These are phyloP conservation scores for Avahi laniger DNA, from an alignment of 2,797 vertebrate genomes.

Conservation along the genomic window DNA sequence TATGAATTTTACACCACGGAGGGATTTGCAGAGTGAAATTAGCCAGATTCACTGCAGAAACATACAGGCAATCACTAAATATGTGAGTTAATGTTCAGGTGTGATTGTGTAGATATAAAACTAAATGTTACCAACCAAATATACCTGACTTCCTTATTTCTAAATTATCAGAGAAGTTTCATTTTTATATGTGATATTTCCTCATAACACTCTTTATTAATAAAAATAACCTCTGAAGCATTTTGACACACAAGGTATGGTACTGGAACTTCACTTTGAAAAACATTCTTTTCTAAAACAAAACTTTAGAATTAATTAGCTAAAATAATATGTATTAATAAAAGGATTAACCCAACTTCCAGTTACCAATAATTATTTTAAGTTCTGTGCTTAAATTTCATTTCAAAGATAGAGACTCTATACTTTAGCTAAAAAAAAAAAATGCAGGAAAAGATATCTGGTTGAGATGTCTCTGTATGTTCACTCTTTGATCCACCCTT, in stretches of 20 bases:
- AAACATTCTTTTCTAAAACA: background rate
- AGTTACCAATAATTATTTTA: background rate
- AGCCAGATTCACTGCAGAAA: background rate
- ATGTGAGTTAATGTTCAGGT: background rate
- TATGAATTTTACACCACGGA: background rate
- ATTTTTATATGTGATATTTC: slow-evolving; percentile 14
- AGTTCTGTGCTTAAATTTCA: background rate
- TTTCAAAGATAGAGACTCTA: background rate
- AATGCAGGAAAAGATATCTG: background rate
- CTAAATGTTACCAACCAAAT: background rate
- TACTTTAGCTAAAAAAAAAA: background rate
- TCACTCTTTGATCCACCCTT: background rate
- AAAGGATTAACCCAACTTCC: background rate
- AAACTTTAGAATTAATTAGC: background rate
- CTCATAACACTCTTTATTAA: background rate
- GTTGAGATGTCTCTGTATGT: background rate
- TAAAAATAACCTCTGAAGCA: background rate
- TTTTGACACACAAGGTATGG: background rate
- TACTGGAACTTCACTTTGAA: background rate
- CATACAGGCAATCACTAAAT: background rate
- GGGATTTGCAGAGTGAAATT: background rate
- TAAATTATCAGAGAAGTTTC: background rate
- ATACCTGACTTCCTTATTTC: background rate
- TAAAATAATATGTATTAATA: background rate
- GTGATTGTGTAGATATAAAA: background rate